Base-by-base conservation (phyloP, 2,797 vertebrate genomes). In the Adelosebastes latens region DNA sequence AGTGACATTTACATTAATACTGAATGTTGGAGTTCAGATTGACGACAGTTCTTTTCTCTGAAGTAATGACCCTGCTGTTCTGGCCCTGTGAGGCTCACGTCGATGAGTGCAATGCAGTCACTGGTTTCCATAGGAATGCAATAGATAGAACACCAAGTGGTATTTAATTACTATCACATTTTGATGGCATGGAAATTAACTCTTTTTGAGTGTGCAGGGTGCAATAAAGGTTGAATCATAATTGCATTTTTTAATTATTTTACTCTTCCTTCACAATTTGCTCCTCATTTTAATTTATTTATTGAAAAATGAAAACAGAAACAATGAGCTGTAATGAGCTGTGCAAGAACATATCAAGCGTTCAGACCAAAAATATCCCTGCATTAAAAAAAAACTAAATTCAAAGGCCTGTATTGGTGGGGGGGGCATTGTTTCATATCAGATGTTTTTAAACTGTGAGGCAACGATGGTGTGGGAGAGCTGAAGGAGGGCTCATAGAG, bases 1-100 rank as follows among this genome's bases (percentile, higher is more conserved):
- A 24, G 12, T 73, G 82, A 82, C 79, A 84, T 81, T 84, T 76
- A 77, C 68, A 82, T 73, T 39, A 78, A 75, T 31, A 75, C 59
- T 49, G 34, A 73, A 58, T 31, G 62, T 11, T 58, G 56, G 18
- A 4, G 70, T 8, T 53, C 42, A 72, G 24, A 55, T 9, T 84
- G 31, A 77, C 13, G 13, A 66, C 32, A 22, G 52, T 11, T n/a
- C 49, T 34, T 25, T 24, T 29, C 49, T 42, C 16, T 29, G 14
- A 25, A 62, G 27, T 31, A 74, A 53, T 46, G 58, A 78, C 25
- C 6, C 34, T 3, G 59, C 46, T 9, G 61, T 7, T 80, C 25
- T 76, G 76, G 68, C 34, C 72, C 79, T 73, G 53, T 2, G 16
- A 32, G 68, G 82, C 74, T 64, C 36, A 58, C 4, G 12, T 8